Conservation (phyloP, 1,140 invertebrate species). For the Whitmania pigra region DNA sequence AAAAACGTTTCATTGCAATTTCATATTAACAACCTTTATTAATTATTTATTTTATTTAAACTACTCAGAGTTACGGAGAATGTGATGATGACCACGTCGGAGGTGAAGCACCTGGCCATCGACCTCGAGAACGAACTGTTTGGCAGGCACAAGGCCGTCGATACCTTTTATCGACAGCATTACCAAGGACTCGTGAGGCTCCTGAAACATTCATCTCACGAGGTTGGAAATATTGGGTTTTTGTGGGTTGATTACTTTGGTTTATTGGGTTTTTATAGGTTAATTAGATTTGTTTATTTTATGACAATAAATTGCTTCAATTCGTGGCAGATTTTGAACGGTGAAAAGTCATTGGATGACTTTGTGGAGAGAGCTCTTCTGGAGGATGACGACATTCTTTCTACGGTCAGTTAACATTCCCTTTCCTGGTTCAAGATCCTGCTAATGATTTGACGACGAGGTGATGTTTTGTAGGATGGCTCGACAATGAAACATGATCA, state of each 20-base stretch:
- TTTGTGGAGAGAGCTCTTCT: not conserved
- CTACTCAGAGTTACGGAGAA: not conserved
- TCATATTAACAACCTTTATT: too few species aligned
- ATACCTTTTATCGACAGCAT: not conserved
- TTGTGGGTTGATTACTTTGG: not conserved
- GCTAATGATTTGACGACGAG: too few species aligned
- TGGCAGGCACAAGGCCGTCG: not conserved
- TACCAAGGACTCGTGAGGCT: not conserved
- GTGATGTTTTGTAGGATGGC: not conserved
- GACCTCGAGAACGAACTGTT: constrained; percentile 3
- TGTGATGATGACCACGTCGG: not conserved
- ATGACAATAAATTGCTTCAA: not conserved
- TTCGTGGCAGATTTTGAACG: not conserved
- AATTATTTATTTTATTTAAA: too few species aligned
- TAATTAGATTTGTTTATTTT: not conserved
- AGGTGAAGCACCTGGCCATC: not conserved
- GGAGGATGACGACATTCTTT: not conserved
- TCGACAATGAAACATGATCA: not conserved
- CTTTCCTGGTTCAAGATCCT: not conserved
- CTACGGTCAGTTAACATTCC: not conserved
- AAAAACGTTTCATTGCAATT: too few species aligned
- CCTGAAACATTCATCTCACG: not conserved
- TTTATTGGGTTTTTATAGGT: not conserved
- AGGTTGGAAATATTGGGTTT: not conserved
- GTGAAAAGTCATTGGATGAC: not conserved